These are phyloP conservation scores for Engraulis encrasicolus DNA, from an alignment of 2,113 vertebrate species.

Conservation along the genomic window DNA sequence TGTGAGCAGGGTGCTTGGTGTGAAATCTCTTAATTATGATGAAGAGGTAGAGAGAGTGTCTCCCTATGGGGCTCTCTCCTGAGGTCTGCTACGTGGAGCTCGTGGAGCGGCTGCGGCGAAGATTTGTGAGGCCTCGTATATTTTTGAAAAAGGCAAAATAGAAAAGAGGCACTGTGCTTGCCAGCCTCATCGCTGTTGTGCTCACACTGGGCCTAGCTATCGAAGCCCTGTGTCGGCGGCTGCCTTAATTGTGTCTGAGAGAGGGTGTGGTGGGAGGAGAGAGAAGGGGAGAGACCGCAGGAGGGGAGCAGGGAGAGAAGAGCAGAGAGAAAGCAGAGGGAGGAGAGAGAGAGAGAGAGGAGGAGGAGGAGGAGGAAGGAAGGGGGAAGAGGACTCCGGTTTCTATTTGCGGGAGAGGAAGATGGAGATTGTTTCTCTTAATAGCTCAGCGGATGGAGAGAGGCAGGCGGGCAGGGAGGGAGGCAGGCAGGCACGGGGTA, in stretches of 20 bases:
- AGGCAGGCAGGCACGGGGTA: not conserved
- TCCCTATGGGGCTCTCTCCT: conserved; percentile 31
- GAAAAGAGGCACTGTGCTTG: not conserved
- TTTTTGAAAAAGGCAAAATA: conserved; percentile 11
- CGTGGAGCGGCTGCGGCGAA: not conserved
- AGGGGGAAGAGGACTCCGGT: not conserved
- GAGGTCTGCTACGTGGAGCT: conserved; percentile 20
- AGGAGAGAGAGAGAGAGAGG: too few relatives aligned
- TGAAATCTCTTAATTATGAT: conserved; percentile 50
- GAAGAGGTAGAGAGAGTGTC: conserved; percentile 38
- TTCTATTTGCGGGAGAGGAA: not conserved
- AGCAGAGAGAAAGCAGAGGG: too few relatives aligned
- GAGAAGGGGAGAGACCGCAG: too few relatives aligned
- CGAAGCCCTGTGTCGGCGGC: not conserved
- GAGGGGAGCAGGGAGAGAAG: too few relatives aligned
- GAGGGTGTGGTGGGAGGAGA: not conserved
- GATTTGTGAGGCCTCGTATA: conserved; percentile 35
- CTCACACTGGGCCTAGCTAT: too few relatives aligned
- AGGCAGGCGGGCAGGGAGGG: too few relatives aligned
- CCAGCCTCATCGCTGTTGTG: too few relatives aligned
- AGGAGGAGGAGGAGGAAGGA: too few relatives aligned
- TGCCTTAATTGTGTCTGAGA: conserved; percentile 2
- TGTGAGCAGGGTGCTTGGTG: not conserved
- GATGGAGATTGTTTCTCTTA: not conserved
- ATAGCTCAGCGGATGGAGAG: not conserved